Evolutionary conservation across 1,140 invertebrate genomes (phyloP), one percentile per base, ranked within the genome.

Genomic region (Hermetia illucens): DNA sequence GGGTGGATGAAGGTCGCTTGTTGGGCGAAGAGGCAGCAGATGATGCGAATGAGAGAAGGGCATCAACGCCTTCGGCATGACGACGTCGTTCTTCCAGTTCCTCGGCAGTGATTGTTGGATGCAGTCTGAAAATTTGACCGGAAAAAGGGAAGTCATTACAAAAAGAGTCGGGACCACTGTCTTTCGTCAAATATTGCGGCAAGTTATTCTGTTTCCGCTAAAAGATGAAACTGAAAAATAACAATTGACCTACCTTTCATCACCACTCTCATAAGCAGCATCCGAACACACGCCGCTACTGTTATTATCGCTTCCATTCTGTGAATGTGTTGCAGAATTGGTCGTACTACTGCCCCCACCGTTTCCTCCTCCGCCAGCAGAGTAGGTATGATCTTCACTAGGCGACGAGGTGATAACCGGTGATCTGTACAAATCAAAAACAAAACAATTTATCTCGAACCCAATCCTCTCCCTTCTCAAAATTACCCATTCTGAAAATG

Each of bases 371-470:
- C 60, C 64, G 24, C 63, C 61, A 41, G 61, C 69, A 37, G 73
- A 76, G 47, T 86, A 85, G 10, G 79, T 83, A 49, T 86, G 82
- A 59, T 86, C 82, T 51, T 81, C 77, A 50, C 77, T 81, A 2
- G 80, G 82, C 38, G 73, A 79, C 32, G 69, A 72, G 5, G 77
- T 82, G 27, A 81, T 79, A 34, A 81, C 68, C 45, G 74, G 73
- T 17, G 52, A 45, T 10, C 51, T 57, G 5, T 32, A 39, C 34
- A 32, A 8, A 32, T 3, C 27, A 40, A 27, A 38, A 25, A 40
- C 12, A 12, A 5, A 34, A 21, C 22, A 35, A 35, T 8, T 25
- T 16, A 34, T 40, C 25, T 24, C 13, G 6, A n/a, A 17, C 3
- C 29, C 22, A 17, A 13, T 18, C 15, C 35, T 2, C 21, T 16